Base-by-base conservation (phyloP, 1,140 invertebrate genomes). In the Drosophila virilis region DNA sequence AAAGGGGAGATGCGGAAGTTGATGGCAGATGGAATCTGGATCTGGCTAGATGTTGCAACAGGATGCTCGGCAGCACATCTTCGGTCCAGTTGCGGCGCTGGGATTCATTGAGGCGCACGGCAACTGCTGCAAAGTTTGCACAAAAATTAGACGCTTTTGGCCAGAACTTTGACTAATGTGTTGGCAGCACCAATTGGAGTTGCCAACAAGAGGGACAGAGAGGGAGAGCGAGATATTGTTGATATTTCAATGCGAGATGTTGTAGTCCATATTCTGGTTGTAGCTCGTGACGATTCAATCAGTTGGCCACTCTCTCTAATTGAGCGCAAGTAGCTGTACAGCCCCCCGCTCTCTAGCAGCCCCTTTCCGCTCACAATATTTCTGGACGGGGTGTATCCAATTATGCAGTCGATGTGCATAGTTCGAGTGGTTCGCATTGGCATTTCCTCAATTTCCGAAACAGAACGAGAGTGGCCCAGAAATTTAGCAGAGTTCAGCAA, bases 381-480 rank as follows among this genome's bases (percentile, higher is more conserved):
- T 28, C 4, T 28, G 22, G 22, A 28, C 22, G 2, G 22, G 12
- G 32, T 12, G 32, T 17, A 76, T 88, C 75, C 83, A 82, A 88
- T 85, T 85, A 85, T 85, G 82, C 82, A 82, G 83, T 69, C 62
- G 71, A 50, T 61, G 50, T 70, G 55, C 46, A 59, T 50, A 43
- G 69, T 51, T 58, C 37, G 45, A 72, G 45, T 45, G 57, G 37
- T 45, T 61, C 46, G 57, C 57, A 52, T 69, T 69, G 66, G 66
- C 55, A 75, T 78, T 75, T 78, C 66, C 66, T 75, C 72, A 54
- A 66, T 57, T 78, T 74, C 42, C 67, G 61, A 66, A 60, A 50
- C 43, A 72, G 52, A 55, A 22, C 40, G n/a, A 42, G 35, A 9
- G 40, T 42, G 40, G 9, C n/a, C 10, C 22, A 32, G 8, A 52